Percentiles rank a stretch among this genome's conserved stretches.
These are phyloP conservation scores for Linnaemya tessellans DNA, from an alignment of 2,888 invertebrate species.

Conservation along the genomic window DNA sequence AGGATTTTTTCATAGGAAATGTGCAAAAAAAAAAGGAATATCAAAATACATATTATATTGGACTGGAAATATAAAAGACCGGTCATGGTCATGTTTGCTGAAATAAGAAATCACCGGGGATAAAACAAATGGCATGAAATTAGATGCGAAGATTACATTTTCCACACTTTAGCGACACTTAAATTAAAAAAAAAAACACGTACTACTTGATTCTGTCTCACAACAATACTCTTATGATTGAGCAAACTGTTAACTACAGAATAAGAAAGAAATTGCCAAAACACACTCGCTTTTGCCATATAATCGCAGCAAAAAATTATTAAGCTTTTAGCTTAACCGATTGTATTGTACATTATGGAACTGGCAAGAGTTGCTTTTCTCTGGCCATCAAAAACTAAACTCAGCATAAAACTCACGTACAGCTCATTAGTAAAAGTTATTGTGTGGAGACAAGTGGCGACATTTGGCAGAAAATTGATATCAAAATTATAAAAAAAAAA, in stretches of 20 bases:
- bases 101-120: background rate
- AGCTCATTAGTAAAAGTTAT: conserved; percentile 65
- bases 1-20: conserved; percentile 20
- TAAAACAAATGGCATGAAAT: background rate
- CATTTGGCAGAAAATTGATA: conserved; percentile 43
- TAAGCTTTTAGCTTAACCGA: conserved; percentile 8
- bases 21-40: background rate
- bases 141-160: background rate
- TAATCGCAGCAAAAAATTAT: background rate
- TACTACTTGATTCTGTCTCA: background rate
- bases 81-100: background rate
- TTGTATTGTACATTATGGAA: background rate
- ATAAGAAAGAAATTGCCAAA: background rate
- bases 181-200: conserved; percentile 5
- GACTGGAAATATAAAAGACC: background rate
- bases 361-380: conserved; percentile 16
- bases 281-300: conserved; percentile 1
- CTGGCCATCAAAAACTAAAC: conserved; percentile 5
- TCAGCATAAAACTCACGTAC: conserved; percentile 62
- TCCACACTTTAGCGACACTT: background rate
- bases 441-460: conserved; percentile 49
- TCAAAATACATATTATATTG: background rate
- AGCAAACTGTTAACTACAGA: background rate
- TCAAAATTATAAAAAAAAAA: background rate
- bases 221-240: conserved; percentile 19